A percentile compares a stretch with the other conserved stretches of the same genome.
Conservation (phyloP, 2,888 invertebrate genomes). For the Tenthredo scrophulariae region DNA sequence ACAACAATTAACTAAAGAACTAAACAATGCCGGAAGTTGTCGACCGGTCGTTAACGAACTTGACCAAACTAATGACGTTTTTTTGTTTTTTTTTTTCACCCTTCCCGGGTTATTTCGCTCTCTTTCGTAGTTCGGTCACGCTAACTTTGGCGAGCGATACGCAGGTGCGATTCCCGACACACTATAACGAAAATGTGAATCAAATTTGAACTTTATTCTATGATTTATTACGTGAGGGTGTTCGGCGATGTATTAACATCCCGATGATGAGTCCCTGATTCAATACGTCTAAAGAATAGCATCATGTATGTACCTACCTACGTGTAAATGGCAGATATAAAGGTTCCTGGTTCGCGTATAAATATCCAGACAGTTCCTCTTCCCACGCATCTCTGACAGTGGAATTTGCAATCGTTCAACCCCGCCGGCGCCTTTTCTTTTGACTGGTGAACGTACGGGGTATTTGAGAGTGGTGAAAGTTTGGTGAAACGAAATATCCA, state of each 20-base stretch:
- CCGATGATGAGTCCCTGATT: not conserved
- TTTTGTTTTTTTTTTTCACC: not conserved
- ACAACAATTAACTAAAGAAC: conserved; percentile 26
- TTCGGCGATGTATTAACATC: not conserved
- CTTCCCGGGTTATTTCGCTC: not conserved
- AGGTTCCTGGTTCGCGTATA: not conserved
- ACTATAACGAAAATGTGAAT: conserved; percentile 14
- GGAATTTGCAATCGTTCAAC: conserved; percentile 43
- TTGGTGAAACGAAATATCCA: conserved; percentile 33
- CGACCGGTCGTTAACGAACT: conserved; percentile 38
- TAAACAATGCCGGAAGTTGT: conserved; percentile 42
- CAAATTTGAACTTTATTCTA: conserved; percentile 1
- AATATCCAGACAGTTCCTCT: not conserved
- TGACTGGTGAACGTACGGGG: conserved; percentile 24
- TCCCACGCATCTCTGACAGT: not conserved
- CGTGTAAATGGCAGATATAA: not conserved
- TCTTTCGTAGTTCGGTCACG: conserved; percentile 40
- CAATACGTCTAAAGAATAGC: not conserved
- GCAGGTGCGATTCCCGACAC: not conserved
- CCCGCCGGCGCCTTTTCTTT: not conserved
- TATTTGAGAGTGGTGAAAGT: conserved; percentile 6
- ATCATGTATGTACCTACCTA: not conserved
- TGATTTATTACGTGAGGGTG: not conserved
- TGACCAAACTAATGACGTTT: conserved; percentile 39
- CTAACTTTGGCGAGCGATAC: not conserved